Evolutionary conservation across 2,888 invertebrate species (phyloP).

Genomic region (Acrobasis repandana): DNA sequence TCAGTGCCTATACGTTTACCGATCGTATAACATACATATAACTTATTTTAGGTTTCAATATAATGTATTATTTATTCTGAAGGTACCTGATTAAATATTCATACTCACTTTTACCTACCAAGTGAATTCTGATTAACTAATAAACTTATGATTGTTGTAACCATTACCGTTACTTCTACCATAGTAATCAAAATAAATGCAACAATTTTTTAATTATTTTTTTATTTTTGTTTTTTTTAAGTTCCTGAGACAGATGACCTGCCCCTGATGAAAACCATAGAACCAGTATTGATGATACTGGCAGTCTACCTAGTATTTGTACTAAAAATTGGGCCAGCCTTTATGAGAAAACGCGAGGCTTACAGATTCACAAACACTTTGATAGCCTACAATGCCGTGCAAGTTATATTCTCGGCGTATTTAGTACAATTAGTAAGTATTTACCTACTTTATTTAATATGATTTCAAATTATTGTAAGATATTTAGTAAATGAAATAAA

Average conservation of each 20-base stretch:
- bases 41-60: too few species aligned
- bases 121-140: too few species aligned
- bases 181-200: too few species aligned
- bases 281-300: constrained; percentile 84
- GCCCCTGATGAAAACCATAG: constrained; percentile 87
- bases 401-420: constrained; percentile 90
- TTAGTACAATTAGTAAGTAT: constrained; percentile 59
- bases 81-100: too few species aligned
- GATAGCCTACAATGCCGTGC: constrained; percentile 90
- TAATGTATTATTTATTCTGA: too few species aligned
- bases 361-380: constrained; percentile 86
- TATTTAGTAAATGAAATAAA: too few species aligned
- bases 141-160: too few species aligned
- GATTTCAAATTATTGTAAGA: too few species aligned
- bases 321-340: constrained; percentile 86
- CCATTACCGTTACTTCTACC: too few species aligned
- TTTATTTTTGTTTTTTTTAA: constrained; percentile 40
- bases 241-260: constrained; percentile 84
- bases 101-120: too few species aligned
- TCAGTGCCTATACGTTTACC: too few species aligned
- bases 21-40: too few species aligned
- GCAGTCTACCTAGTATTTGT: constrained; percentile 86
- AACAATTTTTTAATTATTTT: background rate
- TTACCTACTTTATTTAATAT: background rate
- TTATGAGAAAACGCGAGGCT: constrained; percentile 87